Base-by-base conservation (phyloP, 2,113 vertebrate species). In the Himantopus leucocephalus region DNA sequence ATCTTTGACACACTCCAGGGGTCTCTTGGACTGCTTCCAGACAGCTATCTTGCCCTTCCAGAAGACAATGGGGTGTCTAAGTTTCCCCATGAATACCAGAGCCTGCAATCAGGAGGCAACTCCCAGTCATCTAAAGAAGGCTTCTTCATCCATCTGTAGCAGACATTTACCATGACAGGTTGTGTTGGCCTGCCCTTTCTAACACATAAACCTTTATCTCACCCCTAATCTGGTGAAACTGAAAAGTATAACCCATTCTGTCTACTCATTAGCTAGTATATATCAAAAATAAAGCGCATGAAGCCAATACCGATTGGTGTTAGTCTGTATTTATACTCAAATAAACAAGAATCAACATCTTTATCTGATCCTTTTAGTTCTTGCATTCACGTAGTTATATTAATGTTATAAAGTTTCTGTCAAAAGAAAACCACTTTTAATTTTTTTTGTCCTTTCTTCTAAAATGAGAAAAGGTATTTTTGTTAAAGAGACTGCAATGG, bases 401-500 rank as follows among this genome's bases (percentile, higher is more conserved):
- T 67, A 90, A 77, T 47, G 12, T 12, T 86, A 45, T 90, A 95
- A 88, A 92, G 23, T 84, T 96, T 81, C 59, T 81, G 77, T 73
- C 50, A 92, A 86, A 91, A 82, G 70, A 62, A 90, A 94, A 41
- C 8, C 8, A 88, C 39, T 76, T 90, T 72, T 79, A 39, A 14
- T 41, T 79, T 73, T 87, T 62, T 81, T 90, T 94, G 29, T 90
- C 90, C 85, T 85, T 92, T 84, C 79, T 86, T 64, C 55, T 73
- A 35, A 41, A 78, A 90, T 37, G 50, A 89, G 77, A 94, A 92
- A 93, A 81, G 30, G 11, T 67, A 90, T 95, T 96, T 92, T 95
- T 93, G 23, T 64, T 91, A 85, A 88, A 83, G 52, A 92, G 73
- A 29, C 39, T 96, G 71, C 83, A 94, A 82, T 94, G 89, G 92